phyloP scores from a whole-genome alignment of 2,113 vertebrate genomes.

The Mugil cephalus region DNA sequence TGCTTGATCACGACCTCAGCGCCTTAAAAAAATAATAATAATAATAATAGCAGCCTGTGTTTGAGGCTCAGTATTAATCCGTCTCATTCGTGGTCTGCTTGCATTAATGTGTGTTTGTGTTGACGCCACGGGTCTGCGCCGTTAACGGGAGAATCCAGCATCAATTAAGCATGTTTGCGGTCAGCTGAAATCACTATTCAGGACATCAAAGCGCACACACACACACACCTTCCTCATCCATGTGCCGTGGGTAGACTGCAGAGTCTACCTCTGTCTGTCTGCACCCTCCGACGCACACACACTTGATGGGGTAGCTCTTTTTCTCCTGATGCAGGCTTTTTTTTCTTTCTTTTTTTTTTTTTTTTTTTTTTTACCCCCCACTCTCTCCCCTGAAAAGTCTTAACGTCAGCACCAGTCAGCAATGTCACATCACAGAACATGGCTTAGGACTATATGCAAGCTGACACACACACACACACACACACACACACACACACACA shows the following conservation, averaged over 20 bases:
- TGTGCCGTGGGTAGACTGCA: slow-evolving; percentile 60
- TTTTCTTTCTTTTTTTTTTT: neutral
- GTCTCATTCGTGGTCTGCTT: slow-evolving; percentile 37
- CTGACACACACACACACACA: slow-evolving; percentile 58
- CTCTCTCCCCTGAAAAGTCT: slow-evolving; percentile 73
- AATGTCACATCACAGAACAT: slow-evolving; percentile 83
- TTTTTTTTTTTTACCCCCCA: neutral
- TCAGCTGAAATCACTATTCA: slow-evolving; percentile 62
- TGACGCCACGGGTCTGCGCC: slow-evolving; percentile 21
- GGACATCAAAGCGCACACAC: slow-evolving; percentile 50
- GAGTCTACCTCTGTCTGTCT: slow-evolving; percentile 40
- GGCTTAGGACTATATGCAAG: slow-evolving; percentile 71
- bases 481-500: neutral
- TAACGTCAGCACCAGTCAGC: slow-evolving; percentile 83
- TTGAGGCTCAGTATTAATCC: slow-evolving; percentile 49
- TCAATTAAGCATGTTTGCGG: slow-evolving; percentile 53
- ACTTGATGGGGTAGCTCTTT: slow-evolving; percentile 75
- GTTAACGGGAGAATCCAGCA: slow-evolving; percentile 20
- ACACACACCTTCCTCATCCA: slow-evolving; percentile 30
- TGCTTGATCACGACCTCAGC: slow-evolving; percentile 60
- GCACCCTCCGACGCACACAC: slow-evolving; percentile 36
- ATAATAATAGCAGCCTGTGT: slow-evolving; percentile 47
- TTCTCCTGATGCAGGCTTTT: slow-evolving; percentile 82
- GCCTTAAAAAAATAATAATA: slow-evolving; percentile 26
- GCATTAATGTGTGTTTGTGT: slow-evolving; percentile 54